Evolutionary conservation across 2,113 vertebrate species (phyloP), one percentile per base, ranked within the genome.

Genomic region (Phylloscopus whistleri): DNA sequence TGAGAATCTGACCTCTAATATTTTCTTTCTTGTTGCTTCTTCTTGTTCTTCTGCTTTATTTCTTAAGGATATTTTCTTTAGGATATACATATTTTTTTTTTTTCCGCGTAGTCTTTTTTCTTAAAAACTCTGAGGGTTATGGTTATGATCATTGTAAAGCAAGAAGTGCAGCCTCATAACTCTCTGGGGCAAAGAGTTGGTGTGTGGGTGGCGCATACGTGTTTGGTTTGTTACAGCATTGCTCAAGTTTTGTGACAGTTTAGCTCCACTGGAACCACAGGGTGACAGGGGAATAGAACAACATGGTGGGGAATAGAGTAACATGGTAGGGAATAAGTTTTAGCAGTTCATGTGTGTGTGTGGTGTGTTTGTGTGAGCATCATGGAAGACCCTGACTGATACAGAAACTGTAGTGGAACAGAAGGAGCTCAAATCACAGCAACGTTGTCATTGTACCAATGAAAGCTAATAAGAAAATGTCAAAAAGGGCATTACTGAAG

Each of bases 121-220:
- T 74, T 41, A 51, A 58, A 94, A 78, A 13, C 27, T 16, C 16
- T 24, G 67, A 37, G 7, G 10, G 13, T 59, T 90, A 22, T 35
- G 23, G 24, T 53, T 88, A 24, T 49, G 33, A 22, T 49, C 10
- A 24, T 13, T 37, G 35, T 24, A 52, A 90, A 90, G 48, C 35
- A 89, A 80, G 59, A 11, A 85, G 44, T 17, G 9, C 41, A 62
- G 44, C 17, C 46, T 77, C 44, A 14, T n/a, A n/a, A 28, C 27
- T 68, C 70, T 79, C 67, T 15, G 43, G 67, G 59, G 39, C 60
- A 64, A 76, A 59, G 35, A n/a, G 31, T 60, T 24, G 21, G 6
- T 27, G 37, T 23, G 26, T 7, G 1, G 15, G 72, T 48, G 28
- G 35, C 0, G 0, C 27, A 10, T 5, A 9, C 6, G 2, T 64